Percentiles rank a stretch among this genome's conserved stretches.
Evolutionary conservation across 2,888 invertebrate genomes (phyloP).

Genomic region (Eustalomyia histrio): DNA sequence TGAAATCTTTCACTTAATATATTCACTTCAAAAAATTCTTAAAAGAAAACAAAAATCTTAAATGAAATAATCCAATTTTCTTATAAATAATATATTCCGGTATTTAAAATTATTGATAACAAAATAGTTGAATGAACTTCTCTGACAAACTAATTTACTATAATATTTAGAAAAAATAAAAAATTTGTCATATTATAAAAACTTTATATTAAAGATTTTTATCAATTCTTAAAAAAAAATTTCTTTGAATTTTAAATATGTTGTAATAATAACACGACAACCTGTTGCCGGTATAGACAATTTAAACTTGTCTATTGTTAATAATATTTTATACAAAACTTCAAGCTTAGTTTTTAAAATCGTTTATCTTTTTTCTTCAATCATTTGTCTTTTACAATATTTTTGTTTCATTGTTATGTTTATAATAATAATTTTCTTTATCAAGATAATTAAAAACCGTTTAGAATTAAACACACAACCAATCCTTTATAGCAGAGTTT

Average conservation of each 20-base stretch:
- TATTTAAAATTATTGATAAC: too few relatives aligned
- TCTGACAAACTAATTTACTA: neutral
- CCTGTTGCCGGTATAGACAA: constrained; percentile 39
- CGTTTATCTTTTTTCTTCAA: constrained; percentile 35
- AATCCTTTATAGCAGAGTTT: constrained; percentile 43
- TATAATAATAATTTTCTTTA: constrained; percentile 38
- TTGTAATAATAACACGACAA: constrained; percentile 34
- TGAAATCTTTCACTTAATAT: too few relatives aligned
- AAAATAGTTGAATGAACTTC: neutral
- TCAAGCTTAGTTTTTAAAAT: constrained; percentile 13
- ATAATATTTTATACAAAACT: constrained; percentile 6
- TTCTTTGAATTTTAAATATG: constrained; percentile 27
- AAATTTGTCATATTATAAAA: neutral
- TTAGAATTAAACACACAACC: constrained; percentile 50
- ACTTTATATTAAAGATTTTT: neutral
- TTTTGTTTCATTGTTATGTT: constrained; percentile 32
- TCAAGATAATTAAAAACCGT: constrained; percentile 65
- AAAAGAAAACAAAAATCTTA: too few relatives aligned
- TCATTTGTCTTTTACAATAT: constrained; percentile 38
- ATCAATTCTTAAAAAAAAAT: neutral
- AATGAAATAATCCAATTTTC: too few relatives aligned
- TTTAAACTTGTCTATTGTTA: constrained; percentile 57
- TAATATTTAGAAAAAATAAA: neutral
- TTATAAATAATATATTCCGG: too few relatives aligned
- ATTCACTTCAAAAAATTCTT: too few relatives aligned